Base-by-base conservation (phyloP, 2,888 invertebrate genomes). In the Stegophylla sp. region DNA sequence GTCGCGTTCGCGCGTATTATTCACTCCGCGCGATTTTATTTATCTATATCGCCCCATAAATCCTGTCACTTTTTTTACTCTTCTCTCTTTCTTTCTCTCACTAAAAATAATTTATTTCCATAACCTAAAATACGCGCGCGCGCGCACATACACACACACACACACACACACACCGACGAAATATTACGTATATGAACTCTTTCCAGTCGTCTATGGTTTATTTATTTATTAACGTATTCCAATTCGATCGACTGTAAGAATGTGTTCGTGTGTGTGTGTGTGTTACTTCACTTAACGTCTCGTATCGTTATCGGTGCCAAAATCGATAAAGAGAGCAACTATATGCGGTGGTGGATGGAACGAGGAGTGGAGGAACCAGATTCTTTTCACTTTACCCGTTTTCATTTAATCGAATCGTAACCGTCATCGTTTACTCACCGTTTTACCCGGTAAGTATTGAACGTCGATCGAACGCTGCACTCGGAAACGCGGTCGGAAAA, bases 381-480 rank as follows among this genome's bases (percentile, higher is more conserved):
- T 74, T 63, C 63, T 64, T 77, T 77, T 77, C 67, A 77, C 66
- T 77, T 69, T 45, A 61, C 12, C 13, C 28, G 63, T 48, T 74
- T 69, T 48, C 77, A 15, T 76, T 76, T 76, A 76, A 76, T 76
- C 56, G 76, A 76, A 76, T 66, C 76, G 66, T 66, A 53, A 66
- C 66, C 75, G 61, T 17, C 34, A 34, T 34, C 43, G 43, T 71
- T 43, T 75, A 64, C 63, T 63, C 63, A 45, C 45, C 61, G 73
- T 61, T 73, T 20, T 73, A 63, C 28, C 28, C 34, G 20, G 61
- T 34, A 75, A 51, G 51, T 63, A 51, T 61, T n/a, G 26, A 43
- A 73, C 53, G 56, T 20, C 72, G 72, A 41, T 34, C 63, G 17
- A 34, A 74, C 48, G 34, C 23, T 41, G n/a, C n/a, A n/a, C n/a